phyloP scores from a whole-genome alignment of 64 coral and sea anemone species.

The Dendronephthya gigantea region DNA sequence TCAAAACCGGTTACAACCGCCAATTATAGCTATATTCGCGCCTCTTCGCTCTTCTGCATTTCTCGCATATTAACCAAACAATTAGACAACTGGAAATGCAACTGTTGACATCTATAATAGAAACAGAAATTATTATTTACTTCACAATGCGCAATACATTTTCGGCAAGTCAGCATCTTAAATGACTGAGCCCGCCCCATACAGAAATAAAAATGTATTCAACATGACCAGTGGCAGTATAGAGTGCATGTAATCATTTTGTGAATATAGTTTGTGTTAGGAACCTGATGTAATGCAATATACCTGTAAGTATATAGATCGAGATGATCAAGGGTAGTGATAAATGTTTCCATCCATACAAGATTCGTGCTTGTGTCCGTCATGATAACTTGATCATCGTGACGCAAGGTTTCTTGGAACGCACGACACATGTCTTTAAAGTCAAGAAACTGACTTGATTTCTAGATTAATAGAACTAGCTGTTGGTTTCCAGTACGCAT shows the following conservation, averaged over 20 bases:
- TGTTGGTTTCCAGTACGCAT: no score
- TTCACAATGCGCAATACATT: no score
- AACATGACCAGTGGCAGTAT: no score
- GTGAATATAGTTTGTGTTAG: no score
- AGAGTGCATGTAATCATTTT: no score
- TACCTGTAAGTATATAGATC: constrained; percentile 90
- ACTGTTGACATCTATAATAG: constrained; percentile 6
- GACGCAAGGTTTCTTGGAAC: constrained; percentile 64
- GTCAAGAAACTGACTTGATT: constrained; percentile 88
- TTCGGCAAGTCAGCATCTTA: no score
- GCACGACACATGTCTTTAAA: constrained; percentile 91
- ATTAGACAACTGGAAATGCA: constrained; percentile 6
- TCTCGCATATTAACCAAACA: background rate
- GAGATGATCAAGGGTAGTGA: constrained; percentile 74
- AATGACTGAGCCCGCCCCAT: no score
- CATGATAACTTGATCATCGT: constrained; percentile 96
- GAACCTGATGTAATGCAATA: background rate
- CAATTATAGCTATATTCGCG: background rate
- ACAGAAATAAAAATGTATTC: no score
- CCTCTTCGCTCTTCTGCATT: background rate
- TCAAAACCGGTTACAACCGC: background rate
- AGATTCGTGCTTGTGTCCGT: constrained; percentile 80
- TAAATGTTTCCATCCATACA: constrained; percentile 81
- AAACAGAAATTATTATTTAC: no score
- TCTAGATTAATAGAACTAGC: constrained; percentile 20